Conservation (phyloP, 2,888 invertebrate genomes). For the Chloroclystis v-ata region DNA sequence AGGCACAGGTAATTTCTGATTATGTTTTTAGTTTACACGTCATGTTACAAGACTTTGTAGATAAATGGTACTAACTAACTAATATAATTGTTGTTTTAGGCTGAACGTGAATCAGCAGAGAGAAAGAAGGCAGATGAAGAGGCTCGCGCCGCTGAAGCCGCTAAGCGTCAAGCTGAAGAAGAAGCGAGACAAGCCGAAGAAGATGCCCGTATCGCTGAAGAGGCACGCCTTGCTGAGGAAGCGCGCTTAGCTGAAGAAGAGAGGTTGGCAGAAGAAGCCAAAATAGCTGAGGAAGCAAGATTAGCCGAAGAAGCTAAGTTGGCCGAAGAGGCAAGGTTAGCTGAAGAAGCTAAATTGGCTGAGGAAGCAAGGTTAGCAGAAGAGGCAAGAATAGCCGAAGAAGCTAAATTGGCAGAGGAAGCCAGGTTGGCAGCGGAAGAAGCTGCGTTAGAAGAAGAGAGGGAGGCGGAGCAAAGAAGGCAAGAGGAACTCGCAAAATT, state of each 20-base stretch:
- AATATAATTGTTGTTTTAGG: slow-evolving; percentile 34
- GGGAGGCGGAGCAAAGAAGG: slow-evolving; percentile 72
- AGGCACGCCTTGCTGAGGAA: slow-evolving; percentile 67
- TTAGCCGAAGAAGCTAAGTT: slow-evolving; percentile 54
- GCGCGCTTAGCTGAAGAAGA: slow-evolving; percentile 54
- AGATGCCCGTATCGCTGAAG: slow-evolving; percentile 63
- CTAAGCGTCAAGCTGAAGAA: slow-evolving; percentile 71
- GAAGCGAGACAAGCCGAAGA: slow-evolving; percentile 70
- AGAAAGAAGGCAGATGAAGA: slow-evolving; percentile 77
- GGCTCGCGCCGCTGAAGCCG: slow-evolving; percentile 71
- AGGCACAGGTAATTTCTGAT: slow-evolving; percentile 57
- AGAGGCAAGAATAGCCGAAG: slow-evolving; percentile 63
- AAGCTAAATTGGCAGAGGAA: slow-evolving; percentile 60
- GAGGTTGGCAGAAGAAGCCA: slow-evolving; percentile 29
- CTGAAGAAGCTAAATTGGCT: slow-evolving; percentile 62
- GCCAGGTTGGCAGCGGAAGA: slow-evolving; percentile 70
- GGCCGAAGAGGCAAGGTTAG: slow-evolving; percentile 56
- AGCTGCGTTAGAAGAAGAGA: slow-evolving; percentile 65
- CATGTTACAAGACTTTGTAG: background rate
- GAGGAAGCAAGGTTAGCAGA: slow-evolving; percentile 64
- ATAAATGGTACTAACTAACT: background rate
- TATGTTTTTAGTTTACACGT: background rate
- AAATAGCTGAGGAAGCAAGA: slow-evolving; percentile 57
- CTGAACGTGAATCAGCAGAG: slow-evolving; percentile 64
- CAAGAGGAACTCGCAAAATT: slow-evolving; percentile 76